phyloP scores from a whole-genome alignment of 2,113 vertebrate species.

The Vidua chalybeata region DNA sequence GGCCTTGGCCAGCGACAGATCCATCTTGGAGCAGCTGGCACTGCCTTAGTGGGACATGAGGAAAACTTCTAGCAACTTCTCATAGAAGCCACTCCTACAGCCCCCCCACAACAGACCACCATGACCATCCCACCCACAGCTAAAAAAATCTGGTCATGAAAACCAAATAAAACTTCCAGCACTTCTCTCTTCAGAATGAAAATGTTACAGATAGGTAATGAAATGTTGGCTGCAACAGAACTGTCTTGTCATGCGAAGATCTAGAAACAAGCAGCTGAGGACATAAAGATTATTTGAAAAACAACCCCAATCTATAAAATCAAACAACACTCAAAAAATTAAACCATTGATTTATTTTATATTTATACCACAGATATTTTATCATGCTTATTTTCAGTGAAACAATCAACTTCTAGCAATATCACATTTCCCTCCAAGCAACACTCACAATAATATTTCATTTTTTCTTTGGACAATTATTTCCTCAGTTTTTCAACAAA shows the following conservation, averaged over 20 bases:
- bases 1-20: background rate
- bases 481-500: slow-evolving; percentile 10
- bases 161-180: background rate
- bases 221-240: background rate
- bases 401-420: background rate
- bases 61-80: background rate
- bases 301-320: background rate
- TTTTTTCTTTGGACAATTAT: background rate
- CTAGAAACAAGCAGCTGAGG: background rate
- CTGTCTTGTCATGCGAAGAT: background rate
- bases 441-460: background rate
- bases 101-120: background rate
- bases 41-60: background rate
- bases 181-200: background rate
- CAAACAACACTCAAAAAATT: background rate
- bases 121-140: background rate
- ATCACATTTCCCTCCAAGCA: background rate
- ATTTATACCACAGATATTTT: background rate
- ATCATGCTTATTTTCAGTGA: background rate
- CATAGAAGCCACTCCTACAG: background rate
- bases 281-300: background rate
- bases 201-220: background rate
- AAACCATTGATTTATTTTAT: background rate
- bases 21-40: background rate
- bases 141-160: background rate